Conservation (phyloP, 2,113 vertebrate genomes). For the Gymnarchus niloticus region DNA sequence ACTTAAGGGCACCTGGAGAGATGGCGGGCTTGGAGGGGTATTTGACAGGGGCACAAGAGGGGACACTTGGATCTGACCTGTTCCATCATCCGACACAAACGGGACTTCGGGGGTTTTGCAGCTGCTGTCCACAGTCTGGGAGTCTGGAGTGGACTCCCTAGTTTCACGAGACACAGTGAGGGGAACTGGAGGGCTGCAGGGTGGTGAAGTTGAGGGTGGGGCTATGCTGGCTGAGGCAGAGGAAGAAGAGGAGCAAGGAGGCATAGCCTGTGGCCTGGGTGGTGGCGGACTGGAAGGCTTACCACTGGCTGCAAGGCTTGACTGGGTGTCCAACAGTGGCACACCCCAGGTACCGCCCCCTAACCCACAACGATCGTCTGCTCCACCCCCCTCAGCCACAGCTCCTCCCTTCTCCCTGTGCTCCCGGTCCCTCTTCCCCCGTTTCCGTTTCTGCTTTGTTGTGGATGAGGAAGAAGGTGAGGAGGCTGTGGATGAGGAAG, state of each 20-base stretch:
- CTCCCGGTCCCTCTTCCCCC: slow-evolving; percentile 49
- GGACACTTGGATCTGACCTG: slow-evolving; percentile 42
- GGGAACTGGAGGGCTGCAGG: slow-evolving; percentile 58
- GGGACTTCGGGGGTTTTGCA: slow-evolving; percentile 82
- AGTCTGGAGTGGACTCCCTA: slow-evolving; percentile 77
- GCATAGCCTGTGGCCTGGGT: slow-evolving; percentile 55
- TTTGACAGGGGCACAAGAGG: slow-evolving; percentile 36
- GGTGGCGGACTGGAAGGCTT: slow-evolving; percentile 56
- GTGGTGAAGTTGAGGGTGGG: slow-evolving; percentile 61
- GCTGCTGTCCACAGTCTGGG: slow-evolving; percentile 86
- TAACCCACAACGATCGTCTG: slow-evolving; percentile 34
- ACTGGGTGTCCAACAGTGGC: slow-evolving; percentile 44
- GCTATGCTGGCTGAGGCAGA: slow-evolving; percentile 57
- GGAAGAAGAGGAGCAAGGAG: slow-evolving; percentile 58
- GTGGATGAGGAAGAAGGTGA: slow-evolving; percentile 58
- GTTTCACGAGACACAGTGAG: slow-evolving; percentile 50
- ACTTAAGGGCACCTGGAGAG: slow-evolving; percentile 40
- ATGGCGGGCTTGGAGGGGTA: slow-evolving; percentile 47
- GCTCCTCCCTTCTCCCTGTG: slow-evolving; percentile 45
- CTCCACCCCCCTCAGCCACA: slow-evolving; percentile 27
- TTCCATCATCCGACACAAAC: slow-evolving; percentile 68
- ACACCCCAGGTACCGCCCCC: slow-evolving; percentile 47
- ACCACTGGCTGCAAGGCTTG: slow-evolving; percentile 33
- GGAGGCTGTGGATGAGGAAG: slow-evolving; percentile 63
- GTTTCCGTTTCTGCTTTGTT: slow-evolving; percentile 57